Percentiles rank a stretch among this genome's conserved stretches.
Evolutionary conservation across 1,140 invertebrate genomes (phyloP).

Genomic region (Macrobrachium nipponense): DNA sequence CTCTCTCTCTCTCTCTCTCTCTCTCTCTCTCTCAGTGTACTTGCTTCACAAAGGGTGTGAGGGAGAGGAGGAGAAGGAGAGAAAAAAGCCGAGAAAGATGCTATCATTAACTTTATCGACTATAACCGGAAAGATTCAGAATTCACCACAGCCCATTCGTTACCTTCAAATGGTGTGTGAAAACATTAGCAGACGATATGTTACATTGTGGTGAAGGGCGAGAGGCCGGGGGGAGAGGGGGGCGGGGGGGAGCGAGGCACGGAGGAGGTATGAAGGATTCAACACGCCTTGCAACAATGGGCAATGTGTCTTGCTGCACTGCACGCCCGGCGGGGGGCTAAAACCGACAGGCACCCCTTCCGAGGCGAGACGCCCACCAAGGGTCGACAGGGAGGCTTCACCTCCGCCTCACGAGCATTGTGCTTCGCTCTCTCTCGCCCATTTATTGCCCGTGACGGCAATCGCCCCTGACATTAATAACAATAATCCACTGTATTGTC

Average conservation of each 20-base stretch:
- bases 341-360: not conserved
- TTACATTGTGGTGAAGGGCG: slow-evolving; percentile 1
- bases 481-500: no score
- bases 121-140: not conserved
- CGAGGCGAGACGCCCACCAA: not conserved
- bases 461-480: no score
- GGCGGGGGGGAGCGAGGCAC: not conserved
- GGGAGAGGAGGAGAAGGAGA: not conserved
- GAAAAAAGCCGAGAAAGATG: not conserved
- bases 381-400: not conserved
- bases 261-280: not conserved
- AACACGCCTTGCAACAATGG: slow-evolving; percentile 35
- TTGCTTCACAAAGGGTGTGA: not conserved
- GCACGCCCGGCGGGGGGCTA: slow-evolving; percentile 1
- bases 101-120: slow-evolving; percentile 13
- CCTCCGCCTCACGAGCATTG: not conserved
- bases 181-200: slow-evolving; percentile 32
- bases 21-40: slow-evolving; percentile 17
- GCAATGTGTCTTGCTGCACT: slow-evolving; percentile 41
- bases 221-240: not conserved
- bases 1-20: slow-evolving; percentile 23
- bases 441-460: no score
- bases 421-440: no score
- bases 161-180: slow-evolving; percentile 10
- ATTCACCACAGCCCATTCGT: slow-evolving; percentile 26